These are phyloP conservation scores for Electrona antarctica DNA, from an alignment of 2,113 vertebrate genomes.

Conservation along the genomic window DNA sequence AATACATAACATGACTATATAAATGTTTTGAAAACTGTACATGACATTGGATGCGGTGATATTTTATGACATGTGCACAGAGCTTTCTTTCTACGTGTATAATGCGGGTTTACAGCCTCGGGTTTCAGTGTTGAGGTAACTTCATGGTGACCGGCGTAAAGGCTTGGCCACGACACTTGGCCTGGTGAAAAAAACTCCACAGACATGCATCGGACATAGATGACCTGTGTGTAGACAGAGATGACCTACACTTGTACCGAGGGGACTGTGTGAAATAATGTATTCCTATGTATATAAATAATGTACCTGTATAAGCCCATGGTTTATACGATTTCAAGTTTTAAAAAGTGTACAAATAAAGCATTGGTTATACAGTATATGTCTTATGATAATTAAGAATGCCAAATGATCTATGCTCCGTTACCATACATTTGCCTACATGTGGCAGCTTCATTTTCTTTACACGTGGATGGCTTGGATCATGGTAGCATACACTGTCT, in stretches of 20 bases:
- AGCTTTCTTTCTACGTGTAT: constrained; percentile 35
- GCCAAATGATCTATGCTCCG: not conserved
- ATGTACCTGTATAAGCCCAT: constrained; percentile 28
- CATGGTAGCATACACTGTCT: too few species aligned
- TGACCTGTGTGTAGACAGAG: constrained; percentile 33
- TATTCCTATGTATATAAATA: constrained; percentile 19
- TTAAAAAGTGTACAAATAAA: constrained; percentile 25
- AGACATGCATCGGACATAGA: constrained; percentile 50
- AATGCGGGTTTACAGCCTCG: constrained; percentile 40
- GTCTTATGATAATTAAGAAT: not conserved
- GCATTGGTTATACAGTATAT: constrained; percentile 28
- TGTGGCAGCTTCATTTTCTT: not conserved
- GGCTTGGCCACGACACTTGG: constrained; percentile 7
- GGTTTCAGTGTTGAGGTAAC: constrained; percentile 59
- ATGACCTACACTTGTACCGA: constrained; percentile 16
- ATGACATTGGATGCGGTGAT: constrained; percentile 32
- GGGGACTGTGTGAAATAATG: too few species aligned
- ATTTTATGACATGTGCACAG: constrained; percentile 14
- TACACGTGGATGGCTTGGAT: too few species aligned
- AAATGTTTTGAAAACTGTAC: constrained; percentile 35
- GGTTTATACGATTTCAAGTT: constrained; percentile 58
- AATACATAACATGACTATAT: constrained; percentile 33
- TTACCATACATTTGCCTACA: not conserved
- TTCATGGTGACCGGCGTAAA: constrained; percentile 39
- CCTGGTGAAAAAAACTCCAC: constrained; percentile 20